These are phyloP conservation scores for Ardeotis arabs DNA, from an alignment of 2,113 vertebrate genomes.

Conservation along the genomic window DNA sequence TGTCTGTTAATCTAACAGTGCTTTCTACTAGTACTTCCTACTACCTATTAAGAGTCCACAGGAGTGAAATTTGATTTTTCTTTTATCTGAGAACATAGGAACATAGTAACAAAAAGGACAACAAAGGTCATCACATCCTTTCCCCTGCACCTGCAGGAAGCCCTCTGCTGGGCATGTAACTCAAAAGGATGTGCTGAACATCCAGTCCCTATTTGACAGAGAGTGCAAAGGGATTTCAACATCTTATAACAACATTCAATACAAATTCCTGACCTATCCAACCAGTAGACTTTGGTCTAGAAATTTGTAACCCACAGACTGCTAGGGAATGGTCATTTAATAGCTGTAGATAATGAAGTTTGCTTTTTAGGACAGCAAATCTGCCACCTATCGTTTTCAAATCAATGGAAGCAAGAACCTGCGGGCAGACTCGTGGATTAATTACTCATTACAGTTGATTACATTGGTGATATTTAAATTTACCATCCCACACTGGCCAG, in stretches of 20 bases:
- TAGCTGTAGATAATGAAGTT: neutral
- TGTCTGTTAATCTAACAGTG: neutral
- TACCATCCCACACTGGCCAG: neutral
- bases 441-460: neutral
- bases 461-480: neutral
- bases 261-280: neutral
- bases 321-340: neutral
- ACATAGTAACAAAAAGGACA: neutral
- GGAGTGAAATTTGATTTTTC: neutral
- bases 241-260: neutral
- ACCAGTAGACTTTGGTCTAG: neutral
- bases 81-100: neutral
- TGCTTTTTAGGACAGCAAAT: neutral
- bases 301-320: neutral
- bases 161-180: neutral
- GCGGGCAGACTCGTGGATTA: neutral
- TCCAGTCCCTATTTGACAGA: neutral
- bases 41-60: fast-evolving
- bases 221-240: neutral
- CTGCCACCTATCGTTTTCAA: neutral
- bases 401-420: neutral
- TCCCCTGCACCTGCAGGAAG: neutral
- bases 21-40: neutral
- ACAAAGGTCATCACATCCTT: neutral
- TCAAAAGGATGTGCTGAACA: neutral